Evolutionary conservation across 2,888 invertebrate genomes (phyloP), one percentile per base, ranked within the genome.

Genomic region (Arge pagana): DNA sequence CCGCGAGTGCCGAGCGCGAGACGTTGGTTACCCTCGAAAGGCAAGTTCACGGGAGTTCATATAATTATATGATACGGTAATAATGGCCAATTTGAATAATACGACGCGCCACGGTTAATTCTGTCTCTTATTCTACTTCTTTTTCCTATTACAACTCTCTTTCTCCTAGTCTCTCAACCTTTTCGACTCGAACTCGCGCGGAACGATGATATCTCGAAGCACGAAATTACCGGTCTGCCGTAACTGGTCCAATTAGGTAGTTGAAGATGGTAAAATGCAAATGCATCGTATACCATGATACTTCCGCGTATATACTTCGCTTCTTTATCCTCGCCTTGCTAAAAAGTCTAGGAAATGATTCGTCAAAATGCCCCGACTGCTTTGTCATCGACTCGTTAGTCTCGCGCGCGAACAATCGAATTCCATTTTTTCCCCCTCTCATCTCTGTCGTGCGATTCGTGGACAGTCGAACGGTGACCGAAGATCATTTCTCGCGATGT

Each of bases 21-120:
- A n/a, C n/a, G n/a, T n/a, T n/a, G n/a, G n/a, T n/a, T n/a, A 45
- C 45, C 45, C 42, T 42, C 45, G 35, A 45, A 45, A 45, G 24
- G 10, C 45, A 41, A 54, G 53, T 60, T 58, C 56, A 39, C 48
- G 52, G 49, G 52, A 59, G 52, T 59, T 60, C 57, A 62, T 62
- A 60, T 67, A 66, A 67, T 67, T 66, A 66, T 57, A 63, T 52
- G 59, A 62, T 53, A 53, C 54, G 42, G 58, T 61, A 60, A 64
- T 60, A 58, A 54, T 50, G 57, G 50, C 52, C 58, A 60, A 66
- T 66, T 65, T 63, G 60, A 65, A 62, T 63, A 59, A 61, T 59
- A 60, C 55, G 50, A 45, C 48, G 50, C 50, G 52, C 37, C 36
- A 15, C 39, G 21, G 39, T 42, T 19, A 50, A 26, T 53, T 31